Evolutionary conservation across 2,797 vertebrate species (phyloP).

Genomic region (Fringilla coelebs): DNA sequence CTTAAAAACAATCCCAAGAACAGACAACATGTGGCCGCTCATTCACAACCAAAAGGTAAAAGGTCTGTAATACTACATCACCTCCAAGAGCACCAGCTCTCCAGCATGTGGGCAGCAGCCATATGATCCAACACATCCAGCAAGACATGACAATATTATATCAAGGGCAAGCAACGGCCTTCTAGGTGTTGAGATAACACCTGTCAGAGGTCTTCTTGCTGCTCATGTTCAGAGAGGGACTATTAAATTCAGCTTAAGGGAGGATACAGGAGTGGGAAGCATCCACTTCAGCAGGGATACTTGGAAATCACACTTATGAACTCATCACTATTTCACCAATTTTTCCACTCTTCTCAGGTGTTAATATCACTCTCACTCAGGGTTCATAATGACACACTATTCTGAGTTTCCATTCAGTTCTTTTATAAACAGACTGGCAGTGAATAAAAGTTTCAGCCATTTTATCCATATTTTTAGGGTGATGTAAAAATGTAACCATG

Average conservation of each 20-base stretch:
- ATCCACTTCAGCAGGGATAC: neutral
- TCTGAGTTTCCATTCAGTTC: neutral
- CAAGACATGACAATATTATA: accelerated
- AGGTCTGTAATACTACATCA: neutral
- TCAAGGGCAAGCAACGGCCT: neutral
- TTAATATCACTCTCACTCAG: neutral
- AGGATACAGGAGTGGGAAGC: accelerated
- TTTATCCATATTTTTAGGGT: neutral
- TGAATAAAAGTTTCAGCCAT: neutral
- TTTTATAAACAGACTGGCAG: neutral
- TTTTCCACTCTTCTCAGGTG: neutral
- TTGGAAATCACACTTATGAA: neutral
- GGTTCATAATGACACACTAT: neutral
- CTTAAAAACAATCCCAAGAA: neutral
- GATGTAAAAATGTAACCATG: neutral
- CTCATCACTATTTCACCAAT: neutral
- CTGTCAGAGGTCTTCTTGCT: accelerated
- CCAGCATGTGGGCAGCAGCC: neutral
- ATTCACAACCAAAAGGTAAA: neutral
- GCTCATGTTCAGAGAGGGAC: neutral
- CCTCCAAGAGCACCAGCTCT: neutral
- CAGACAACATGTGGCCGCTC: neutral
- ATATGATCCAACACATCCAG: accelerated
- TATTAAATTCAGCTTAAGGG: neutral
- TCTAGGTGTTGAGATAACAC: neutral